Conservation (phyloP, 1,140 invertebrate species). For the Diploscapter pachys region DNA sequence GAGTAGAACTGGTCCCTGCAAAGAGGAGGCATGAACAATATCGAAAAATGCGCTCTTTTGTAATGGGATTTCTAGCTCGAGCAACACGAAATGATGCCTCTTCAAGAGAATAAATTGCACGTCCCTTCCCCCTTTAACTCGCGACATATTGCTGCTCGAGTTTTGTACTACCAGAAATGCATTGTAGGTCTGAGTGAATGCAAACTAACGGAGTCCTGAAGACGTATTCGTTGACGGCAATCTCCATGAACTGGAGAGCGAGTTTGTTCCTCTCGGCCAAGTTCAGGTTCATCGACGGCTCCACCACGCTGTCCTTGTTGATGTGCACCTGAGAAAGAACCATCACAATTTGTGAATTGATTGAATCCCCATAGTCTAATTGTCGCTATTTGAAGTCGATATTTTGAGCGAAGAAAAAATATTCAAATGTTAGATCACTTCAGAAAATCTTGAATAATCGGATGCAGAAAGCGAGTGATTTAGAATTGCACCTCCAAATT, state of each 20-base stretch:
- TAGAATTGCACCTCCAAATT: too few relatives aligned
- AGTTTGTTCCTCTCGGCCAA: constrained; percentile 4
- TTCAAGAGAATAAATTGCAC: too few relatives aligned
- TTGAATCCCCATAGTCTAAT: background rate
- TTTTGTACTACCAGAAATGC: background rate
- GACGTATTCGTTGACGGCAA: constrained; percentile 31
- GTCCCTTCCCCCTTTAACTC: too few relatives aligned
- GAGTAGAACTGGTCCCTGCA: constrained; percentile 24
- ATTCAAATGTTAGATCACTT: background rate
- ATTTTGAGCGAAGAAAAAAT: background rate
- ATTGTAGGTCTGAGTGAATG: background rate
- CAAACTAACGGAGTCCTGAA: constrained; percentile 33
- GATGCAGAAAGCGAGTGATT: too few relatives aligned
- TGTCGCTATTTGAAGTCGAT: background rate
- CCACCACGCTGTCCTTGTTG: constrained; percentile 10
- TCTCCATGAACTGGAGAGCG: constrained; percentile 33
- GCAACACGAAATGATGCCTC: too few relatives aligned
- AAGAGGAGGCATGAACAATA: constrained; percentile 8
- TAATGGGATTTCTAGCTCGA: too few relatives aligned
- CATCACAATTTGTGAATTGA: background rate
- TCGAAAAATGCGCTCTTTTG: too few relatives aligned
- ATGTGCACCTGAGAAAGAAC: constrained; percentile 10
- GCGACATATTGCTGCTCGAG: too few relatives aligned
- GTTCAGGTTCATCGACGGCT: constrained; percentile 8
- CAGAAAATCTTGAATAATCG: too few relatives aligned